Evolutionary conservation across 1,140 invertebrate species (phyloP), one percentile per base, ranked within the genome.

Genomic region (Atopsyche davidsoni): DNA sequence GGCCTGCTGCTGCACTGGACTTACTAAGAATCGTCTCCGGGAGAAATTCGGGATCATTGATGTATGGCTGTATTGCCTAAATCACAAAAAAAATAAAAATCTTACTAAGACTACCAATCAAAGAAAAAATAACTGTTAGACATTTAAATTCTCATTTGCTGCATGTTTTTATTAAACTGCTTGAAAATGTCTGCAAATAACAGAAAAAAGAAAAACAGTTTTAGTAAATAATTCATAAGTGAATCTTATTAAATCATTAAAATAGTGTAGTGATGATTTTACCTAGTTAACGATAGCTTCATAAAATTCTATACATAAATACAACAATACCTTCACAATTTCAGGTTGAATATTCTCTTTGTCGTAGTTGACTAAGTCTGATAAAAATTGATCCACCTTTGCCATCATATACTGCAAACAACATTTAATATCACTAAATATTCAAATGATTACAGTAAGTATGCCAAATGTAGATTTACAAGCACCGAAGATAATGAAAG

Each of bases 291-390:
- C n/a, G n/a, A n/a, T n/a, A n/a, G n/a, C n/a, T n/a, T n/a, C n/a
- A n/a, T n/a, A n/a, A n/a, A n/a, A n/a, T n/a, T n/a, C n/a, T n/a
- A n/a, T n/a, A n/a, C n/a, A n/a, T n/a, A n/a, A n/a, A n/a, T n/a
- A n/a, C n/a, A n/a, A n/a, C n/a, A n/a, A 25, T 45, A 72, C 85
- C 72, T 91, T 92, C 4, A 92, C 81, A 36, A 92, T 80, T 57
- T 90, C 86, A 1, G 89, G 84, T 61, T 86, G 87, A 64, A 97
- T 96, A 63, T 94, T 89, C 66, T 96, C 92, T 66, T 96, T 97
- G 64, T 96, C 87, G 61, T 95, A 96, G 63, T 89, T 88, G 16
- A 89, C 79, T 14, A 98, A 72, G 55, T 85, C 81, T 56, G 86
- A 79, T 19, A 98, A 69, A 68, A 98, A 97, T 53, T 83, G 79